Evolutionary conservation across 2,888 invertebrate genomes (phyloP).

Genomic region (Ceriagrion tenellum): DNA sequence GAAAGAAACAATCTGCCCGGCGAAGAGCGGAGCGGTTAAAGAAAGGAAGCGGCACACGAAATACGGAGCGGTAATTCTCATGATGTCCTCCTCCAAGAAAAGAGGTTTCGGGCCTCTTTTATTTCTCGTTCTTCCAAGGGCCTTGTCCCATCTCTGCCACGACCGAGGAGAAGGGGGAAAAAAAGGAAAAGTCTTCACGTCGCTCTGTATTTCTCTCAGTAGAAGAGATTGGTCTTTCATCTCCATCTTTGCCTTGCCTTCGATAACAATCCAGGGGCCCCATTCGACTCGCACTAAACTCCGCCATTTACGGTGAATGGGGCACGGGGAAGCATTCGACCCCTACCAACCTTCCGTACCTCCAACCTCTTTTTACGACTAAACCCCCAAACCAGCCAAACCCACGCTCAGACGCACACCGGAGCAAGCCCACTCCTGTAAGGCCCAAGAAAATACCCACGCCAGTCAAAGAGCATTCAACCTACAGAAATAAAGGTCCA

Average conservation of each 20-base stretch:
- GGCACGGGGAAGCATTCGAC: neutral
- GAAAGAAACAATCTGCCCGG: neutral
- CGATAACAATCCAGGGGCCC: slow-evolving; percentile 13
- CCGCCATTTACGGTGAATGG: neutral
- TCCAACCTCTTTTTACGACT: slow-evolving; percentile 5
- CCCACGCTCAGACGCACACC: neutral
- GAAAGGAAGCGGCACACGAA: neutral
- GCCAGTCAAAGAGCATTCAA: neutral
- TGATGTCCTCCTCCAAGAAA: neutral
- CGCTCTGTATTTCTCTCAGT: neutral
- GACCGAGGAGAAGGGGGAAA: neutral
- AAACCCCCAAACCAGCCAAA: neutral
- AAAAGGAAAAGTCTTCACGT: too few species aligned
- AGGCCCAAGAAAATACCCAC: neutral
- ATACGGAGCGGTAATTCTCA: neutral
- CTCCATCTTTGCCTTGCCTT: neutral
- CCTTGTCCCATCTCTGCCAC: neutral
- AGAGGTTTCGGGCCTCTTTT: neutral
- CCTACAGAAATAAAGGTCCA: neutral
- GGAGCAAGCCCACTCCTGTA: neutral
- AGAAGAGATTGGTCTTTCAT: neutral
- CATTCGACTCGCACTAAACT: slow-evolving; percentile 33
- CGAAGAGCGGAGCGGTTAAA: neutral
- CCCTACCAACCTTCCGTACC: neutral
- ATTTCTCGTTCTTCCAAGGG: neutral